phyloP scores from a whole-genome alignment of 2,888 invertebrate genomes.

The Alviniconcha strummeri region DNA sequence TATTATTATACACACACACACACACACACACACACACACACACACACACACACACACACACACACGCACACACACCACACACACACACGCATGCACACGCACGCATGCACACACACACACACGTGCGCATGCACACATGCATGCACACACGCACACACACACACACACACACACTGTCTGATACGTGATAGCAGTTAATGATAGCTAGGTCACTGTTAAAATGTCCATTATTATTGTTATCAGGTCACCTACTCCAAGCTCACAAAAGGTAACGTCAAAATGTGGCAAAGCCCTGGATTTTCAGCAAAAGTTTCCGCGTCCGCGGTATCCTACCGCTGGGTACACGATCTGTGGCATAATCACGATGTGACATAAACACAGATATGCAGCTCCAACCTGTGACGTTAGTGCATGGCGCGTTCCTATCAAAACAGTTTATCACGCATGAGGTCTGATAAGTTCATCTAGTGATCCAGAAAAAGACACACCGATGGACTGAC shows the following conservation, averaged over 20 bases:
- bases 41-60: conserved; percentile 9
- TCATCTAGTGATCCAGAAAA: not conserved
- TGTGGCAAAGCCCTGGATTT: too few species aligned
- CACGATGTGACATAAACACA: too few species aligned
- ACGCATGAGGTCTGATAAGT: not conserved
- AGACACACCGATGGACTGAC: not conserved
- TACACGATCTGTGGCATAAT: too few species aligned
- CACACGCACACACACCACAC: not conserved
- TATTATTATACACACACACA: not conserved
- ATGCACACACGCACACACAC: not conserved
- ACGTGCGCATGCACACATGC: not conserved
- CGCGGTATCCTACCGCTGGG: too few species aligned
- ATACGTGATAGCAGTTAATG: not conserved
- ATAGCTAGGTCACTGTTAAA: not conserved
- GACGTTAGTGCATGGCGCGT: too few species aligned
- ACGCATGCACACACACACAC: not conserved
- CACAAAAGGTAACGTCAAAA: too few species aligned
- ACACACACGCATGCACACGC: not conserved
- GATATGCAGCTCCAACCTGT: too few species aligned
- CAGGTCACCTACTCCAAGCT: too few species aligned
- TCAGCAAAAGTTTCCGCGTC: too few species aligned
- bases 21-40: conserved; percentile 16
- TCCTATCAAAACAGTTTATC: too few species aligned
- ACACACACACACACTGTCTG: not conserved
- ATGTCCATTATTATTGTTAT: not conserved